Base-by-base conservation (phyloP, 64 coral and sea anemone genomes). In the Cladopsammia gracilis region DNA sequence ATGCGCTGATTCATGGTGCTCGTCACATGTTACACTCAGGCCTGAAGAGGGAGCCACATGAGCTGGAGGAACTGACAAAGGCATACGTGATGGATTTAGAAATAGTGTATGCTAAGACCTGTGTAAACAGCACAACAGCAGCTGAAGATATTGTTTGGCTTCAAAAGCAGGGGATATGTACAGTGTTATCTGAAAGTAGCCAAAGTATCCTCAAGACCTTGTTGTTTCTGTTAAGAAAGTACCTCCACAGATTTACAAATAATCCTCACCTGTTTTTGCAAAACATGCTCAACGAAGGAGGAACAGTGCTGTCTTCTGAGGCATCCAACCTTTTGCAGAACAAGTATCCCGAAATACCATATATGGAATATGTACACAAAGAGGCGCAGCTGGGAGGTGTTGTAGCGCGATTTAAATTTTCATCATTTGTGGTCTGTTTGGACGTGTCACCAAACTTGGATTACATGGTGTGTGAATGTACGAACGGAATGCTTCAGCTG, bases 381-480 rank as follows among this genome's bases (percentile, higher is more conserved):
- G n/a, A 78, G 51, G 3, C 51, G 19, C 51, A 78, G 9, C 50
- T 34, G 23, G 51, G 22, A 13, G 48, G 20, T 23, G 50, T 57
- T 56, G 8, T 26, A 57, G 76, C 76, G 4, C 22, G 5, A 58
- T 78, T 78, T 78, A 0, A 58, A 58, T 78, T 53, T 78, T 78
- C 52, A 10, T 78, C 51, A 13, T 0, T 2, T 16, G 51, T 78
- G 19, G 10, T 26, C 51, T 58, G 76, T 25, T 54, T 78, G 9
- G 76, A 78, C 22, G 76, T 78, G 12, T 78, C 76, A 13, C 49
- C 51, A 1, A 8, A 78, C 10, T 57, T 57, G 53, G 76, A 78
- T 57, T 58, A 54, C 53, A 78, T 78, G 76, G 76, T 58, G 76
- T 57, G 76, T 54, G 76, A 78, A 58, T 78, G 51, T 78, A 3